Evolutionary conservation across 1,140 invertebrate genomes (phyloP).

Genomic region (Lasioglossum albipes): DNA sequence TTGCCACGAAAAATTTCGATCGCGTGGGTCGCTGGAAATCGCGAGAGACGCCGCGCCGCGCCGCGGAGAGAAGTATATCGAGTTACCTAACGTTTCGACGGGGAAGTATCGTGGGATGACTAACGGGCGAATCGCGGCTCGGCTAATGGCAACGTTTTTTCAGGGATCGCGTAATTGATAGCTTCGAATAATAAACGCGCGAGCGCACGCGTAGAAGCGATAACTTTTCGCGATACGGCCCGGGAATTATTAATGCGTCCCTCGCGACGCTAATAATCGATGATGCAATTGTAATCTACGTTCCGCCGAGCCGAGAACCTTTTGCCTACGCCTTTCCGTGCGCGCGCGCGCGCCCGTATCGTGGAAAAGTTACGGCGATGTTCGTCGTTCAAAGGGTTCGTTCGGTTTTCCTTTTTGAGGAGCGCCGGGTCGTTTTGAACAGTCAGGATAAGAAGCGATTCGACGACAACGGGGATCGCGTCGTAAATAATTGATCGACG

Average conservation of each 20-base stretch:
- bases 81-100: constrained; percentile 33
- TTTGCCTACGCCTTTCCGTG: neutral
- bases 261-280: constrained; percentile 50
- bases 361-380: neutral
- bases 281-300: constrained; percentile 48
- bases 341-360: neutral
- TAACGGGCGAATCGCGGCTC: constrained; percentile 56
- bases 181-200: constrained; percentile 57
- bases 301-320: neutral
- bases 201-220: constrained; percentile 38
- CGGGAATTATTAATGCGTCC: constrained; percentile 55
- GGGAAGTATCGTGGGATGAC: constrained; percentile 50
- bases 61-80: constrained; percentile 3
- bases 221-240: constrained; percentile 52
- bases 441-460: constrained; percentile 20
- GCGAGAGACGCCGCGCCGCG: constrained; percentile 1
- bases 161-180: constrained; percentile 60
- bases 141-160: constrained; percentile 56
- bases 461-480: constrained; percentile 16
- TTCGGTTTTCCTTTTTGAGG: neutral
- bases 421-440: neutral
- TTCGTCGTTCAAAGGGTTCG: neutral
- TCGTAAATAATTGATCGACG: constrained; percentile 74
- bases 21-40: constrained; percentile 24
- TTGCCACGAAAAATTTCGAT: neutral